Evolutionary conservation across 2,113 vertebrate species (phyloP), one percentile per base, ranked within the genome.

Genomic region (Hemiprocne comata): DNA sequence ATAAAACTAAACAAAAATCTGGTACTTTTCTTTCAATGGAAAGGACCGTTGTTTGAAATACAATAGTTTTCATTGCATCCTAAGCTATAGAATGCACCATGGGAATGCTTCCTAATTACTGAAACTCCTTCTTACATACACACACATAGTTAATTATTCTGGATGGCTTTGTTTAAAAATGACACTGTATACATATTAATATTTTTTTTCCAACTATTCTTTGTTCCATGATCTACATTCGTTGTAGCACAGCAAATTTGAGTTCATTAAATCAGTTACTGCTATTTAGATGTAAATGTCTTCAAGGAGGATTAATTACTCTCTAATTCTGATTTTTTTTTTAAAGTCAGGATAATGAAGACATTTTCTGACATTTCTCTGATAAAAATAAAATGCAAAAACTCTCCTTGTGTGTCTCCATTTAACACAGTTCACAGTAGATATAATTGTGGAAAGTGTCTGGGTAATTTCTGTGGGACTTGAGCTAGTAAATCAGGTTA

Each of bases 241-340:
- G 87, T 61, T 66, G 71, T 75, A 87, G 67, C 86, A 83, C 67
- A 46, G 25, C 78, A 79, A 87, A 75, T 94, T 86, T 94, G 72
- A 85, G 85, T 95, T 96, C 92, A 96, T 93, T 95, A 95, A 89
- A 96, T 96, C 76, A 94, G 67, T 94, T 95, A 78, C 80, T 88
- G 62, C 87, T 94, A 90, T 97, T 97, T 94, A 95, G 89, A 96
- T 95, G 93, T 93, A 97, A 95, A 97, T 96, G 76, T 89, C 77
- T 97, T 95, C 51, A 82, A 95, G 85, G 9, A 90, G 73, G 78
- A 94, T 95, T 96, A 97, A 96, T 95, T 89, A 67, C 38, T 62
- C 21, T 69, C 51, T 85, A 79, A 76, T 91, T 76, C 33, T 72
- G 31, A 24, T 36, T 66, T 79, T 62, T 55, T 69, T 65, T 75